A percentile compares a stretch with the other conserved stretches of the same genome.
phyloP scores from a whole-genome alignment of 2,113 vertebrate species.

The Amphiprion ocellaris region DNA sequence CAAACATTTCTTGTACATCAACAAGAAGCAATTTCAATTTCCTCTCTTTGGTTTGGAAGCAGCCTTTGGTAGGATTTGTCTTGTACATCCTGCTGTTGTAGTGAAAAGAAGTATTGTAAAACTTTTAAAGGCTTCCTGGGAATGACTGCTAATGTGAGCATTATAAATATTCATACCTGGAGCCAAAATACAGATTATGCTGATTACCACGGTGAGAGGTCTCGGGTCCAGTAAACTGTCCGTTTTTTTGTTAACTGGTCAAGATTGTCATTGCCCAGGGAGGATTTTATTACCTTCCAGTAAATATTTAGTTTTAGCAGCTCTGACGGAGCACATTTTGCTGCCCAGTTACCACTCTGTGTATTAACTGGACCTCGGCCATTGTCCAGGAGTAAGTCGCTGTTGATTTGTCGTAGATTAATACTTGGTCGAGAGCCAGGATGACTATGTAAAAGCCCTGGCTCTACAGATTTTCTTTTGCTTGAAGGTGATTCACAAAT shows the following conservation, averaged over 20 bases:
- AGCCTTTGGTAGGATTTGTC: conserved; percentile 17
- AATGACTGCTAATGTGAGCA: conserved; percentile 30
- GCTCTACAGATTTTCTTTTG: too few species aligned
- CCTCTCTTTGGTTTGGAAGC: conserved; percentile 35
- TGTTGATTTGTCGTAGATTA: conserved; percentile 33
- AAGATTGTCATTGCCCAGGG: conserved; percentile 29
- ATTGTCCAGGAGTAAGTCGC: conserved; percentile 25
- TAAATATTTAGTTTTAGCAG: conserved; percentile 68
- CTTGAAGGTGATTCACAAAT: too few species aligned
- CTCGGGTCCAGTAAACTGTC: conserved; percentile 47
- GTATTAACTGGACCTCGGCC: conserved; percentile 64
- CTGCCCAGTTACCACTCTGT: conserved; percentile 65
- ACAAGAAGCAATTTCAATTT: conserved; percentile 63
- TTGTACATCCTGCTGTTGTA: conserved; percentile 22
- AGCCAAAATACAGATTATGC: conserved; percentile 45
- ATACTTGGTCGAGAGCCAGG: conserved; percentile 24
- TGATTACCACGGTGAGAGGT: conserved; percentile 22
- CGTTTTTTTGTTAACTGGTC: conserved; percentile 38
- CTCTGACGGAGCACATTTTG: conserved; percentile 53
- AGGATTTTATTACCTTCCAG: conserved; percentile 65
- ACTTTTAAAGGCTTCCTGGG: conserved; percentile 48
- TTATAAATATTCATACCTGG: conserved; percentile 43
- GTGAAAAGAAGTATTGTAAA: conserved; percentile 52
- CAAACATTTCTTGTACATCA: conserved; percentile 50
- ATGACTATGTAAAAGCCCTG: not conserved